Evolutionary conservation across 2,113 vertebrate species (phyloP), one percentile per base, ranked within the genome.

Genomic region (Erythrocebus patas): DNA sequence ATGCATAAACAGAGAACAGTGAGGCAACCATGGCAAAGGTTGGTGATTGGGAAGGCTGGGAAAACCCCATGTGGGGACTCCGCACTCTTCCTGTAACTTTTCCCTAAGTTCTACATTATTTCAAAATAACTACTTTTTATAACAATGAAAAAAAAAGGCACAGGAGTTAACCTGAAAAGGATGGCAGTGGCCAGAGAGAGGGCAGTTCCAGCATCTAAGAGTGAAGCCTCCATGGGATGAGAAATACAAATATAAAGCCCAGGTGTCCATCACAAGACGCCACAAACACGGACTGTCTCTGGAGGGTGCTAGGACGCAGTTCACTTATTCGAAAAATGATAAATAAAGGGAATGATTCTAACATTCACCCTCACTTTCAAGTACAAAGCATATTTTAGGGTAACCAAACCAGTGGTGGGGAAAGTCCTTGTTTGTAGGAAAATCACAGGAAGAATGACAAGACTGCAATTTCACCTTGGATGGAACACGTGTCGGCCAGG

Each of bases 401-500:
- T 7, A 59, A 25, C 25, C 11, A 48, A 38, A 68, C 25, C 20
- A 50, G 79, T 11, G 5, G 17, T 0, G 6, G n/a, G 12, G 7
- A 8, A 27, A 27, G 9, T 17, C 32, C 32, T 11, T 14, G 5
- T 38, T 48, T 32, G 64, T 4, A 52, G 52, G n/a, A 40, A 52
- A 38, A 25, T 61, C 68, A 22, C 40, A 30, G 52, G 40, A 52
- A 43, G 25, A 57, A 16, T 1, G 64, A 66, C 17, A 25, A 17
- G 17, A 35, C 25, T 9, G 11, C 32, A 52, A 10, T 3, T 35
- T 32, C 48, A 25, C 16, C 43, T 27, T 38, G 35, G n/a, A 32
- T 11, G 16, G 55, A 23, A 13, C 10, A 38, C 0, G 11, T 12
- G 57, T 25, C n/a, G 68, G 5, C n/a, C 5, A 0, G 2, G 6